Base-by-base conservation (phyloP, 2,888 invertebrate species). In the Amblyteles armatorius region DNA sequence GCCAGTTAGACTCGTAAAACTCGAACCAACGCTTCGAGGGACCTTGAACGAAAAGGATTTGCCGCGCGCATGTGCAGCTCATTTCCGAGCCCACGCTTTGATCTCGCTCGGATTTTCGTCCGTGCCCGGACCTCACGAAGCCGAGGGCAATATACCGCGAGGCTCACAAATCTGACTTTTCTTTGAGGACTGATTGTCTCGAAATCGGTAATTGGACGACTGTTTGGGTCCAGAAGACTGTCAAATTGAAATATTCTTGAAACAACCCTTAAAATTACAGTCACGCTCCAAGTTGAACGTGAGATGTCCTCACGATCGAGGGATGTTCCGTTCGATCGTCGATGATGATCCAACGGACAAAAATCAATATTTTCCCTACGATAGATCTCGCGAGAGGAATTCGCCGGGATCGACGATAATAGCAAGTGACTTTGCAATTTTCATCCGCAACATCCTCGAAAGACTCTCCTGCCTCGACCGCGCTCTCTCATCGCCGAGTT, bases 401-500 rank as follows among this genome's bases (percentile, higher is more conserved):
- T 63, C 11, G 63, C n/a, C 29, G 6, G 19, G 57, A 67, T 40
- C 36, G 19, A 67, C 40, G 67, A 40, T 67, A 40, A 67, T 19
- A 40, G 36, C 63, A 3, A 22, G 11, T 57, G 57, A 26, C 33
- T 33, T 16, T 4, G 29, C 63, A 33, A 33, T 63, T 33, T 63
- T 63, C 29, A 33, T 63, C 33, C 16, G 16, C 63, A 63, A 52
- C 52, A 67, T 67, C 55, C 52, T 55, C 67, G 77, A 67, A 50
- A 26, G 22, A 73, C 73, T n/a, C 36, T n/a, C 65, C 65, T 72
- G 36, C 13, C 26, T 29, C 22, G 71, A 19, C 48, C 52, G 50
- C 63, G 33, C 36, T n/a, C 52, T 22, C 40, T 82, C 69, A 44
- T 76, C 69, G 71, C 69, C 81, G 76, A 76, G 81, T 82, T 82